Percentiles rank a stretch among this genome's conserved stretches.
Conservation (phyloP, 2,888 invertebrate genomes). For the Neoaliturus tenellus region DNA sequence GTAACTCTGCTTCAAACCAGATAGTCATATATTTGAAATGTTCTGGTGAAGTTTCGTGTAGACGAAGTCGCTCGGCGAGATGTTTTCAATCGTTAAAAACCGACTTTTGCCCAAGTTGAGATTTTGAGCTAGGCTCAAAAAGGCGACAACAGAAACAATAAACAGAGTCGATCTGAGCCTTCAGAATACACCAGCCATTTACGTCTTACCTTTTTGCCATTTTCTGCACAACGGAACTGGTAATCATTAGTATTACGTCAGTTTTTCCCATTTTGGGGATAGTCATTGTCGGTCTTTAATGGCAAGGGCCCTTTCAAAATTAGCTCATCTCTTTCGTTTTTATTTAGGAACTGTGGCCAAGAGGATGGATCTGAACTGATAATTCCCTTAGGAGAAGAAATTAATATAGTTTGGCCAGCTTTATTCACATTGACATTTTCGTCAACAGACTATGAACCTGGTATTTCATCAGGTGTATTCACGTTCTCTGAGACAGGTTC, state of each 20-base stretch:
- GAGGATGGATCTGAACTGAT: no score
- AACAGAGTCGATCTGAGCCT: neutral
- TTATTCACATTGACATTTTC: neutral
- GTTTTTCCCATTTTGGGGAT: no score
- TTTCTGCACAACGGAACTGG: neutral
- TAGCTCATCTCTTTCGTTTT: no score
- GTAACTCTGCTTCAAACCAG: no score
- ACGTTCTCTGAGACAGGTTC: no score
- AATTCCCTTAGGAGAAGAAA: no score
- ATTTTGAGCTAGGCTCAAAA: slow-evolving; percentile 6
- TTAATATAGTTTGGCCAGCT: neutral
- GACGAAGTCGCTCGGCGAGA: neutral
- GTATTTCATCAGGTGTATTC: neutral
- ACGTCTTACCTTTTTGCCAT: neutral
- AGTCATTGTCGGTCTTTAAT: no score
- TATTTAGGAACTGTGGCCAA: no score
- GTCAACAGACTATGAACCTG: neutral
- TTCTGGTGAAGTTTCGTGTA: neutral
- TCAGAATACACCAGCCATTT: slow-evolving; percentile 12
- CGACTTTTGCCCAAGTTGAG: neutral
- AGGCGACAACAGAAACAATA: slow-evolving; percentile 8
- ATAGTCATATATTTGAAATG: slow-evolving; percentile 5
- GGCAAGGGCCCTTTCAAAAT: no score
- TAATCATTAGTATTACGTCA: neutral
- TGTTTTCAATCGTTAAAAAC: slow-evolving; percentile 21